Base-by-base conservation (phyloP, 2,888 invertebrate genomes). In the Petrolisthes cinctipes region DNA sequence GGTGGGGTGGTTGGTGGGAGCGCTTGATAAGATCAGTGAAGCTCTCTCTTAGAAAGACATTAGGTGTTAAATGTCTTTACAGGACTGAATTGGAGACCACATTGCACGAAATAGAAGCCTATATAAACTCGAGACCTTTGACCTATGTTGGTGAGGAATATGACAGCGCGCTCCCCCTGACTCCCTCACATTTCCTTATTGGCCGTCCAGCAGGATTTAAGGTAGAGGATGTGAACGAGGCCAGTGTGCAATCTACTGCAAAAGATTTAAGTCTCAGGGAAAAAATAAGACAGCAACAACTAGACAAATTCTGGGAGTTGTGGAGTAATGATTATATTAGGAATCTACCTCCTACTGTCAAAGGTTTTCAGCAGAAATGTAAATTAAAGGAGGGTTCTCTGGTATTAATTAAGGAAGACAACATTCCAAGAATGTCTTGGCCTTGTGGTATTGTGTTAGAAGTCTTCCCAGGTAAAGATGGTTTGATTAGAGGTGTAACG, bases 41-140 rank as follows among this genome's bases (percentile, higher is more conserved):
- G 37, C 37, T 37, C 37, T 37, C 37, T 37, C 37, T 37, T 37
- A 37, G 37, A 37, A 37, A 37, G 37, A 1, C 37, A 37, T 14
- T 91, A 92, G 9, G 82, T 92, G 7, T 68, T 93, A 5, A 93
- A 94, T 90, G 86, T 53, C 17, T 1, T 51, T 78, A 37, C 51
- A n/a, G 6, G 53, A 51, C 23, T 51, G 37, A 92, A 82, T 85
- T 93, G 81, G n/a, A 37, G 17, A 92, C 92, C 0, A 85, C 92
- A 0, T 66, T 92, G 5, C 91, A 92, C 75, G 93, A 93, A 86
- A 57, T 80, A 57, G 57, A 80, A 56, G 89, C 91, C 1, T 90
- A 91, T 0, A 79, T 93, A 9, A 93, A 93, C 91, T 91, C 92
- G 0, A 90, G 93, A 86, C 92, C 92, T 17, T 89, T 93, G 37